Conservation (phyloP, 2,113 vertebrate genomes). For the Phalacrocorax aristotelis region DNA sequence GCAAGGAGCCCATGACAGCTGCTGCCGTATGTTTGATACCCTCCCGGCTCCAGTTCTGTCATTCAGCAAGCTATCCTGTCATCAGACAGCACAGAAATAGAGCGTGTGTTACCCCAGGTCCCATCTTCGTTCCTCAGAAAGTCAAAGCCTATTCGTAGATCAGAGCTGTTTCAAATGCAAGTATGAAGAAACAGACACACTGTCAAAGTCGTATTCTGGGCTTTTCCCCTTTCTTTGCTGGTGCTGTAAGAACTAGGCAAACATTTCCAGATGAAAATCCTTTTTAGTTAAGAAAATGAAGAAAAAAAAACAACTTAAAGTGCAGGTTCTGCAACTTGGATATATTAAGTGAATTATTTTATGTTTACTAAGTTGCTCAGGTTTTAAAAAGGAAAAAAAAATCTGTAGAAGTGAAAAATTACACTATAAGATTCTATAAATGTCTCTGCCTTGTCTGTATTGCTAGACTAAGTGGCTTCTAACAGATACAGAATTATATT, state of each 20-base stretch:
- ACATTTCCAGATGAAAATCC: neutral
- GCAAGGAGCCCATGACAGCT: conserved; percentile 29
- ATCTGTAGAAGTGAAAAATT: neutral
- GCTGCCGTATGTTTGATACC: neutral
- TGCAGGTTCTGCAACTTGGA: neutral
- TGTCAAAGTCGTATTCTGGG: neutral
- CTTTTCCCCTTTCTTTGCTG: neutral
- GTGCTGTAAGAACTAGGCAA: neutral
- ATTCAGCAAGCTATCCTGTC: conserved; percentile 16
- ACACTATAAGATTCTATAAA: neutral
- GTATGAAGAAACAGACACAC: neutral
- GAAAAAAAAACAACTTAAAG: neutral
- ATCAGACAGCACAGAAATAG: neutral
- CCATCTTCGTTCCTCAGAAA: neutral
- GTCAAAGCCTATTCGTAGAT: neutral
- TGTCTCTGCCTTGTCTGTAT: neutral
- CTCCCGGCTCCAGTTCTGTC: conserved; percentile 6
- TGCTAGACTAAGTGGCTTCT: neutral
- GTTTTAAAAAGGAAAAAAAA: neutral
- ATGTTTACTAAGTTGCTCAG: neutral
- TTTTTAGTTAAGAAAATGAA: neutral
- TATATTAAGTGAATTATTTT: neutral
- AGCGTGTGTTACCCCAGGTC: neutral
- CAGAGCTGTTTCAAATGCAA: conserved; percentile 3
- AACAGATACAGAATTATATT: neutral